Conservation (phyloP, 1,140 invertebrate genomes). For the Euura lappo region DNA sequence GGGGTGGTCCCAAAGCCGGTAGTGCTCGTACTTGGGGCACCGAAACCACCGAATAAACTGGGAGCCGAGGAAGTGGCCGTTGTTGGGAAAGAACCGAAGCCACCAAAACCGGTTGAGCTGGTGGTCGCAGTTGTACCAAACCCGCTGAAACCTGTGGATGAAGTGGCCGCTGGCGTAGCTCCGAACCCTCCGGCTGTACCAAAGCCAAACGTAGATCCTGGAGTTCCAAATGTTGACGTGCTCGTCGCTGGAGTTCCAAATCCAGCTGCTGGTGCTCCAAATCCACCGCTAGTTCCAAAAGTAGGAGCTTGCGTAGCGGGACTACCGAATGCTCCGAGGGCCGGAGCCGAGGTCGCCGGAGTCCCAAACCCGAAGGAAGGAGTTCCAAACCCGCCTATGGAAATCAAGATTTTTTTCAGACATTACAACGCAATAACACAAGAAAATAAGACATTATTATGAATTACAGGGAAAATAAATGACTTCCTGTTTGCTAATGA, state of each 20-base stretch:
- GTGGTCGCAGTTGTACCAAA: conserved; percentile 51
- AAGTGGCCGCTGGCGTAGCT: conserved; percentile 24
- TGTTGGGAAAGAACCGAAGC: conserved; percentile 52
- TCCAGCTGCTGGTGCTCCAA: conserved; percentile 40
- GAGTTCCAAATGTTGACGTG: conserved; percentile 32
- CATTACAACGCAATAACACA: conserved; percentile 12
- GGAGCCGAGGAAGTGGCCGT: conserved; percentile 51
- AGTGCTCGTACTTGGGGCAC: conserved; percentile 43
- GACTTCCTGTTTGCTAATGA: neutral
- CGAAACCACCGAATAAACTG: conserved; percentile 52
- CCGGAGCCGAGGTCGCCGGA: conserved; percentile 42
- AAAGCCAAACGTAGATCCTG: conserved; percentile 26
- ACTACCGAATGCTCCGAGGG: conserved; percentile 48
- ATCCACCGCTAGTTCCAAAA: conserved; percentile 50
- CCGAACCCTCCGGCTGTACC: conserved; percentile 29
- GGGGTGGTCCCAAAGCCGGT: conserved; percentile 38
- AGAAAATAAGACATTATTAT: conserved; percentile 8
- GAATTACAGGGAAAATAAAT: neutral
- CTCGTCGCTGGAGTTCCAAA: conserved; percentile 50
- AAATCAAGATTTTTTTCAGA: neutral
- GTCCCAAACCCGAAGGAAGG: conserved; percentile 49
- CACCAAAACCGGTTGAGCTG: conserved; percentile 45
- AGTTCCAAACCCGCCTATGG: conserved; percentile 43
- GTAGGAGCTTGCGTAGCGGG: conserved; percentile 46
- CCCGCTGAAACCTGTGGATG: conserved; percentile 41